Conservation (phyloP, 2,888 invertebrate species). For the Oeneis ivallda region DNA sequence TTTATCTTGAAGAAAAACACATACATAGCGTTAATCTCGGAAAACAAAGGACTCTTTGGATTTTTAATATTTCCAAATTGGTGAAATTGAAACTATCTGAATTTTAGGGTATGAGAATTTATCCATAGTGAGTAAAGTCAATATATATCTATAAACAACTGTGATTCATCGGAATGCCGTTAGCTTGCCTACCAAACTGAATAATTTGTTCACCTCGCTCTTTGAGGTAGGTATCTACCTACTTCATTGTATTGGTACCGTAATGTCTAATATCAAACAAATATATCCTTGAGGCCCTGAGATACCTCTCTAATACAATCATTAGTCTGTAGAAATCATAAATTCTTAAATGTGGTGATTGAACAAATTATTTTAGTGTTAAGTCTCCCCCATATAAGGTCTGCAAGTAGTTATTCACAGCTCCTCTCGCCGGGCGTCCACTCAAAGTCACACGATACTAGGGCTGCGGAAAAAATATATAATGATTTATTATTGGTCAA, state of each 20-base stretch:
- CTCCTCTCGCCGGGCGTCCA: slow-evolving; percentile 5
- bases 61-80: no score
- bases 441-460: neutral
- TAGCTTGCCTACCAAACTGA: slow-evolving; percentile 15
- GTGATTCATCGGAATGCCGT: slow-evolving; percentile 17
- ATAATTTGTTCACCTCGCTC: slow-evolving; percentile 18
- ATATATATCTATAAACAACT: neutral
- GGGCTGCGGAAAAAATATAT: no score
- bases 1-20: no score
- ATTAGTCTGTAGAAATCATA: slow-evolving; percentile 18
- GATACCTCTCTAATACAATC: slow-evolving; percentile 37
- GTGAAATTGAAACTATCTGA: no score
- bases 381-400: neutral
- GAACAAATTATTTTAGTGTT: slow-evolving; percentile 19
- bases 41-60: no score
- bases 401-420: neutral
- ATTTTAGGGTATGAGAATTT: neutral
- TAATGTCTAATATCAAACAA: slow-evolving; percentile 28
- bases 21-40: no score
- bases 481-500: no score
- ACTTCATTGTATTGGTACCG: slow-evolving; percentile 15
- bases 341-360: slow-evolving; percentile 22
- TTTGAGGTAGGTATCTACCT: slow-evolving; percentile 20
- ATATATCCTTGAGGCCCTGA: slow-evolving; percentile 32
- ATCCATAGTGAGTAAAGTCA: neutral